Conservation (phyloP, 2,113 vertebrate species). For the Sceloporus tristichus region DNA sequence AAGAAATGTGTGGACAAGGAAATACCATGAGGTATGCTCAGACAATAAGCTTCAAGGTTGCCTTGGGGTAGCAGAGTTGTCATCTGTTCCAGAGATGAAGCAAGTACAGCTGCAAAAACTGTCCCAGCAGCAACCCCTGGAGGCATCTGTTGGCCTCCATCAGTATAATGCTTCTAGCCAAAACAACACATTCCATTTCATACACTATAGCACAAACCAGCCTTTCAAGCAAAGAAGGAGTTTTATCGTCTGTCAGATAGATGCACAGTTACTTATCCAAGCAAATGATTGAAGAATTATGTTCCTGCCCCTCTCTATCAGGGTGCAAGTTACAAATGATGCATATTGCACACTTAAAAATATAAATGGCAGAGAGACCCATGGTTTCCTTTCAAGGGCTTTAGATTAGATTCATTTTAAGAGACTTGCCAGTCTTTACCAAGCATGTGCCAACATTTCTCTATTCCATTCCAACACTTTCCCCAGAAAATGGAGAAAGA, state of each 20-base stretch:
- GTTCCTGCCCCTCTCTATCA: neutral
- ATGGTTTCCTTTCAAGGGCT: neutral
- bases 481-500: too few species aligned
- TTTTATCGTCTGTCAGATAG: constrained; percentile 42
- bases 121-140: constrained; percentile 16
- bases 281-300: neutral
- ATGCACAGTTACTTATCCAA: constrained; percentile 56
- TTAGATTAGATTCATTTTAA: neutral
- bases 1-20: neutral
- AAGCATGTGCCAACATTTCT: neutral
- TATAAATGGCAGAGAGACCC: neutral
- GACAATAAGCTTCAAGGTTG: neutral
- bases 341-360: neutral
- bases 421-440: neutral
- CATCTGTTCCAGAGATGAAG: constrained; percentile 28
- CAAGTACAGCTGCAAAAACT: constrained; percentile 14
- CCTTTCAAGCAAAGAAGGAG: constrained; percentile 20
- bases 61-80: constrained; percentile 5
- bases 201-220: constrained; percentile 26
- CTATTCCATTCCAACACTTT: neutral
- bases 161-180: constrained; percentile 41
- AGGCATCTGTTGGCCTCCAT: constrained; percentile 24
- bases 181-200: constrained; percentile 43
- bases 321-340: neutral
- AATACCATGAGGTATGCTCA: neutral